Conservation (phyloP, 1,140 invertebrate species). For the Ridgeia piscesae region DNA sequence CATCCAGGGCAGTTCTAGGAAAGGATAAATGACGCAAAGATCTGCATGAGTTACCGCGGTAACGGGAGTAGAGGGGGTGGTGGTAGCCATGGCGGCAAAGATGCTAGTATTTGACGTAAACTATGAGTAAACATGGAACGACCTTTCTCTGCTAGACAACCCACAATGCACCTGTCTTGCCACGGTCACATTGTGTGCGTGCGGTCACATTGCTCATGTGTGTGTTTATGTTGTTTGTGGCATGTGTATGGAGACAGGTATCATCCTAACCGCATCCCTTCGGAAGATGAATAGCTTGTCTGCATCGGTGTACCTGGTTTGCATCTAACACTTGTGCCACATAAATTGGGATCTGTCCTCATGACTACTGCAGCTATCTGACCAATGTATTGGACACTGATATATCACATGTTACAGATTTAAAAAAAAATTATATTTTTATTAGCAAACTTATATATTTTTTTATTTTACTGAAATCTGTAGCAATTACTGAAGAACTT, state of each 20-base stretch:
- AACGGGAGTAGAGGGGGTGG: no score
- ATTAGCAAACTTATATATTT: no score
- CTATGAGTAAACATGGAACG: background rate
- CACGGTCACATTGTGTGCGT: background rate
- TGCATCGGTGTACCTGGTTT: background rate
- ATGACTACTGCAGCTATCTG: background rate
- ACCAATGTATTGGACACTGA: background rate
- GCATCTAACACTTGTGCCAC: background rate
- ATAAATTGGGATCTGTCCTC: background rate
- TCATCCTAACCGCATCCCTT: background rate
- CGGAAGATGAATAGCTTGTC: background rate
- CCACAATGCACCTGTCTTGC: background rate
- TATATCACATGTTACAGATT: no score
- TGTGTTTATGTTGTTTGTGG: background rate
- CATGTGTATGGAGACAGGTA: background rate
- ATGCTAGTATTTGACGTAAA: background rate
- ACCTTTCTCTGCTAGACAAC: background rate
- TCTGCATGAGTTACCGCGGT: background rate
- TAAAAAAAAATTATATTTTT: no score
- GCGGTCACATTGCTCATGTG: background rate
- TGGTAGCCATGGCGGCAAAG: no score
- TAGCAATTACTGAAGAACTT: no score
- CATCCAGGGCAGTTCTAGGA: background rate
- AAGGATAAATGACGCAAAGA: background rate
- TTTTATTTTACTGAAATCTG: no score